These are phyloP conservation scores for Botrylloides violaceus DNA, from an alignment of 23 tunicate species.

Conservation along the genomic window DNA sequence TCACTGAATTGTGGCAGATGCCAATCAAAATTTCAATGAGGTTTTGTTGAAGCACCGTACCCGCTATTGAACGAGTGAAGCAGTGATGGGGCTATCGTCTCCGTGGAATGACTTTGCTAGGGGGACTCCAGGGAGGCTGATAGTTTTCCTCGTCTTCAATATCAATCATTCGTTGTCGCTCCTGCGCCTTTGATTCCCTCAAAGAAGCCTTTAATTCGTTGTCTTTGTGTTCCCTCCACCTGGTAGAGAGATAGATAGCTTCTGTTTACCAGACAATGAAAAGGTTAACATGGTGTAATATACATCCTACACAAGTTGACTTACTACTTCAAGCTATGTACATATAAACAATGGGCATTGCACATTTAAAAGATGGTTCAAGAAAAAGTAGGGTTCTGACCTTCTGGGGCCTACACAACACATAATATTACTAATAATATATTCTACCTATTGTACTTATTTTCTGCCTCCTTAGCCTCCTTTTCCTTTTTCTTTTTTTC, in stretches of 20 bases:
- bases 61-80: too few relatives aligned
- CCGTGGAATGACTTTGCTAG: constrained; percentile 51
- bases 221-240: constrained; percentile 45
- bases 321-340: too few relatives aligned
- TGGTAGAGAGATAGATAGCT: neutral
- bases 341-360: too few relatives aligned
- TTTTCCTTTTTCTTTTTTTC: neutral
- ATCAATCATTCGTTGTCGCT: constrained; percentile 5
- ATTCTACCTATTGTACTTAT: constrained; percentile 8
- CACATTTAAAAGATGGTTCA: too few relatives aligned
- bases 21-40: too few relatives aligned
- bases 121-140: constrained; percentile 55
- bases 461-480: constrained; percentile 9
- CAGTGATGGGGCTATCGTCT: constrained; percentile 7
- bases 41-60: too few relatives aligned
- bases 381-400: too few relatives aligned
- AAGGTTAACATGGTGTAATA: neutral
- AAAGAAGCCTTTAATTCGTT: constrained; percentile 16
- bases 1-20: too few relatives aligned
- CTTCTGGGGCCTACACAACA: too few relatives aligned
- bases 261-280: neutral
- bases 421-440: too few relatives aligned
- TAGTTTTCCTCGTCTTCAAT: constrained; percentile 37
- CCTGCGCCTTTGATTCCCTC: constrained; percentile 28
- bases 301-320: too few relatives aligned